phyloP scores from a whole-genome alignment of 2,888 invertebrate genomes.

The Euplexia lucipara region DNA sequence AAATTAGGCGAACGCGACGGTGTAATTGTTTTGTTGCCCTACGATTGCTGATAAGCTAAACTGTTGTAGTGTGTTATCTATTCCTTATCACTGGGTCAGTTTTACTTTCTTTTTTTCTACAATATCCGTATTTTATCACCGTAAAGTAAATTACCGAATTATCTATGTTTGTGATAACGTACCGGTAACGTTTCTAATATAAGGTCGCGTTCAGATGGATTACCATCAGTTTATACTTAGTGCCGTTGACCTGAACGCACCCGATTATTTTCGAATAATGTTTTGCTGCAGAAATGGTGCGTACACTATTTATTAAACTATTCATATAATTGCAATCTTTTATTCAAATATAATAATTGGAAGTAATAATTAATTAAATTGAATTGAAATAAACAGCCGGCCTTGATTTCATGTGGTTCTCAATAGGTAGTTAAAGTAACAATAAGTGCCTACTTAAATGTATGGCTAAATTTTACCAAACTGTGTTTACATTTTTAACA shows the following conservation, averaged over 20 bases:
- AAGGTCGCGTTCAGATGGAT: slow-evolving; percentile 13
- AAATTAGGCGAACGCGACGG: slow-evolving; percentile 52
- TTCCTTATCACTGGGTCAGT: slow-evolving; percentile 40
- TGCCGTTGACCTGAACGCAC: slow-evolving; percentile 21
- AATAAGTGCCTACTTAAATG: not conserved
- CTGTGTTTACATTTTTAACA: too few species aligned
- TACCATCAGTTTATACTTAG: slow-evolving; percentile 28
- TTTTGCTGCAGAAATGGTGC: slow-evolving; percentile 38
- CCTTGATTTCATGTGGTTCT: slow-evolving; percentile 7
- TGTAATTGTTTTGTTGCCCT: slow-evolving; percentile 45
- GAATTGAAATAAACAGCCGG: not conserved
- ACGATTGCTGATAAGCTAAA: slow-evolving; percentile 47
- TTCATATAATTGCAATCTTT: too few species aligned
- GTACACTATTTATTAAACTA: slow-evolving; percentile 10
- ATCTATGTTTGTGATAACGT: slow-evolving; percentile 41
- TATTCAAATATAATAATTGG: too few species aligned
- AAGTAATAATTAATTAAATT: not conserved
- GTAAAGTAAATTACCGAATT: slow-evolving; percentile 39
- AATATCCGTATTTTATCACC: slow-evolving; percentile 30
- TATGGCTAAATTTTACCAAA: too few species aligned
- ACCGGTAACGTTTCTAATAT: slow-evolving; percentile 26
- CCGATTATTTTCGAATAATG: slow-evolving; percentile 14
- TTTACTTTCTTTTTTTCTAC: slow-evolving; percentile 42
- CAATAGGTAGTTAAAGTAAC: not conserved
- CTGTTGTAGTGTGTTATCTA: slow-evolving; percentile 35